Base-by-base conservation (phyloP, 2,113 vertebrate species). In the Phyllopteryx taeniolatus region DNA sequence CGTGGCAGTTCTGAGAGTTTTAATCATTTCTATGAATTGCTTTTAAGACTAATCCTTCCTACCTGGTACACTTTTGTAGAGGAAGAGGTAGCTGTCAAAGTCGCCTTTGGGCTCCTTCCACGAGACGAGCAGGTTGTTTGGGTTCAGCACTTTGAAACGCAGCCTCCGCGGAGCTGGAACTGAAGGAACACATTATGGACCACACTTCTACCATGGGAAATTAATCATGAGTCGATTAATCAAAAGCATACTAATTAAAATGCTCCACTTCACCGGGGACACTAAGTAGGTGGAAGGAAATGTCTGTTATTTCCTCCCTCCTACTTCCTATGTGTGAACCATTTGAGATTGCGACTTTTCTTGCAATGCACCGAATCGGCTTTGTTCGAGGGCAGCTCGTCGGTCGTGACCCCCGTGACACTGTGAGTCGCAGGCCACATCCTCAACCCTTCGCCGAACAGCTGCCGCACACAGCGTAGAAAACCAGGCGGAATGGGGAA, bases 91-190 rank as follows among this genome's bases (percentile, higher is more conserved):
- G 83, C 91, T 88, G 77, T 94, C 91, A 79, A 92, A 85, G 47
- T 91, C 87, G 82, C 90, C 92, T 82, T 91, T 93, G 60, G 93
- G 92, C 75, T 92, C 92, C 79, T 86, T 93, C 93, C 93, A 94
- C 64, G 86, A 76, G 44, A 93, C 80, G 11, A 90, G 82, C 20
- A 94, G 86, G 84, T 86, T 90, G 81, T 71, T 85, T 51, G 87
- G 39, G 75, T 81, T 85, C 75, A 93, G 68, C 60, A 89, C 83
- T 90, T 90, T 93, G 78, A 93, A 93, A 35, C 91, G 91, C 53
- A 94, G 83, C 80, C 88, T 90, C 82, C 88, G 85, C 1, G 93
- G 92, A 63, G 69, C 57, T 85, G 89, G 76, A 87, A 90, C 92
- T 93, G 86, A 76, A 90, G 86, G 76, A 82, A 33, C 87, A 83